Percentiles rank a stretch among this genome's conserved stretches.
Evolutionary conservation across 2,797 vertebrate genomes (phyloP).

Genomic region (Amazonetta brasiliensis): DNA sequence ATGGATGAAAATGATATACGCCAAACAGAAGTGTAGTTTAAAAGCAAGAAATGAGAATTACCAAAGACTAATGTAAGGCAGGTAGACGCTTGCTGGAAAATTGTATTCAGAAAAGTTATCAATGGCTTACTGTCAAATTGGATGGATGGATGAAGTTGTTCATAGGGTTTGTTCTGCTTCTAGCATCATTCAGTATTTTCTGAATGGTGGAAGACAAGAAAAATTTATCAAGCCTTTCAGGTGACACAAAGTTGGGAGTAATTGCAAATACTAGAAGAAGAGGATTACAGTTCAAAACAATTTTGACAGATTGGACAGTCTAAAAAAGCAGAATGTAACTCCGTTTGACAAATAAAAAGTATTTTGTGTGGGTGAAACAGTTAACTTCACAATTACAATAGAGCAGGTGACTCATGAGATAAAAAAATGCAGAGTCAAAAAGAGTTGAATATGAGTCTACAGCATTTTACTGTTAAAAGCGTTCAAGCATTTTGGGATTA

Average conservation of each 20-base stretch:
- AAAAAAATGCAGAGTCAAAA: conserved; percentile 26
- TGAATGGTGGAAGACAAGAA: conserved; percentile 10
- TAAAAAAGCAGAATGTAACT: conserved; percentile 1
- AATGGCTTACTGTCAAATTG: conserved; percentile 11
- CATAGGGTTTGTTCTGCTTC: conserved; percentile 17
- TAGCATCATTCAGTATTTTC: not conserved
- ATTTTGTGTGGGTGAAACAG: conserved; percentile 35
- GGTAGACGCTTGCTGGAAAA: conserved; percentile 8
- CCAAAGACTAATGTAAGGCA: conserved; percentile 1
- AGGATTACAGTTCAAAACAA: conserved; percentile 6
- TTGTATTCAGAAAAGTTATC: conserved; percentile 29
- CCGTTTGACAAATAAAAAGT: conserved; percentile 2
- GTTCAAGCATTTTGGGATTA: not conserved
- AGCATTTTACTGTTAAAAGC: not conserved
- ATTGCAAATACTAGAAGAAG: not conserved
- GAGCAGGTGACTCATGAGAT: conserved; percentile 48
- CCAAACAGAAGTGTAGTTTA: not conserved
- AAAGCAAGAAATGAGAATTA: not conserved
- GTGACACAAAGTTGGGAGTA: conserved; percentile 6
- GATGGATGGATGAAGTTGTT: conserved; percentile 7
- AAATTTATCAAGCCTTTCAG: not conserved
- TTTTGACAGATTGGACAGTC: not conserved
- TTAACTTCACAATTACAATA: conserved; percentile 49
- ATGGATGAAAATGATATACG: conserved; percentile 22
- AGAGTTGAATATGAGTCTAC: not conserved